Percentiles rank a stretch among this genome's conserved stretches.
These are phyloP conservation scores for Philaethria dido DNA, from an alignment of 2,888 invertebrate genomes.

Conservation along the genomic window DNA sequence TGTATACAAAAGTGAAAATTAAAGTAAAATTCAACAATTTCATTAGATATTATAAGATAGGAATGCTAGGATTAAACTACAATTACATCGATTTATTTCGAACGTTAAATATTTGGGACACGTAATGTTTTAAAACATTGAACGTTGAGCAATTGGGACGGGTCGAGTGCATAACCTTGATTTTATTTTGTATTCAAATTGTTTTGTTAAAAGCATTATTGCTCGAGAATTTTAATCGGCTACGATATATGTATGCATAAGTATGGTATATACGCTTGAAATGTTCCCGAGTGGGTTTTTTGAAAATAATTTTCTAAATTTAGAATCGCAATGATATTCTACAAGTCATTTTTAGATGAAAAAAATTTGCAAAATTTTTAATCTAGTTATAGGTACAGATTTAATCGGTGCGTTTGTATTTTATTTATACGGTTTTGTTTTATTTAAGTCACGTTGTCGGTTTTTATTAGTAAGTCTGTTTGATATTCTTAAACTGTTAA, in stretches of 20 bases:
- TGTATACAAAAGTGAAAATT: too few relatives aligned
- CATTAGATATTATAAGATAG: background rate
- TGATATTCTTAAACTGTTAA: too few relatives aligned
- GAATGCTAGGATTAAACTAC: constrained; percentile 22
- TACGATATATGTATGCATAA: background rate
- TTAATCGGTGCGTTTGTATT: too few relatives aligned
- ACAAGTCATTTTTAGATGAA: too few relatives aligned
- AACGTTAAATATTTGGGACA: constrained; percentile 32
- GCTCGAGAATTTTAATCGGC: constrained; percentile 37
- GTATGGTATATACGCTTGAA: background rate
- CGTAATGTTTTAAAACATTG: constrained; percentile 31
- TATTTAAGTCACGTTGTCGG: too few relatives aligned
- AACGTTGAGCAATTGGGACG: constrained; percentile 35
- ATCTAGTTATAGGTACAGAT: too few relatives aligned
- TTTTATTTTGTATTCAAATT: constrained; percentile 40
- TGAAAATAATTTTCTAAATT: background rate
- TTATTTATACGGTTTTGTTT: too few relatives aligned
- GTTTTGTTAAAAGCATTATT: constrained; percentile 36
- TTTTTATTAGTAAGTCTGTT: too few relatives aligned
- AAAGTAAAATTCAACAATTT: too few relatives aligned
- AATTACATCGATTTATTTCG: constrained; percentile 24
- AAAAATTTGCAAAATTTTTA: too few relatives aligned
- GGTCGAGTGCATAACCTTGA: constrained; percentile 39
- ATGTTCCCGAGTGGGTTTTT: background rate
- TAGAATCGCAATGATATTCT: too few relatives aligned